Evolutionary conservation across 1,140 invertebrate genomes (phyloP), one percentile per base, ranked within the genome.

Genomic region (Drepana arcuata): DNA sequence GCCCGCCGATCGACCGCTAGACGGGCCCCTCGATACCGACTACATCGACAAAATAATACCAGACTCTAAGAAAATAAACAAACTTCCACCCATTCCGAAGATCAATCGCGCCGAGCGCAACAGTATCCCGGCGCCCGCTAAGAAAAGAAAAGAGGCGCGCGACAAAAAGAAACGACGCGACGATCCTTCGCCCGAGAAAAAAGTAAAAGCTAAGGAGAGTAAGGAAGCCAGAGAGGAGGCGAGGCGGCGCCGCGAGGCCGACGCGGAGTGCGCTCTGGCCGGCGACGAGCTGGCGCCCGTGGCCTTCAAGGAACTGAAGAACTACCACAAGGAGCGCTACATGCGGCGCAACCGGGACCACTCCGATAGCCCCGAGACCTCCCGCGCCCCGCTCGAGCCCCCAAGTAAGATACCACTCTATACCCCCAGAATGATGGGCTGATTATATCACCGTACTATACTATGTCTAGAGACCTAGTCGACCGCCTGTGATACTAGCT

Each of bases 261-360:
- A 56, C 1, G 41, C 46, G 10, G 42, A 53, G 13, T 51, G 61
- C 32, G 30, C 54, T 11, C 30, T 40, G 9, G 14, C 50, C n/a
- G 54, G 53, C 13, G 32, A 54, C 14, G 60, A 64, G 35, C 39
- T 63, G 34, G 73, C n/a, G n/a, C n/a, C n/a, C n/a, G n/a, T 84
- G 9, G 61, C 84, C 41, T 90, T 87, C 65, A 89, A 89, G 72
- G 88, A 88, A 48, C 79, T 88, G 7, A 85, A 87, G 43, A 81
- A 82, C 21, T 86, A 84, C 36, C 67, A 85, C 38, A 89, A 87
- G 65, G 86, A 87, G 47, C 78, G 88, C 68, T 91, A 90, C 71
- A 84, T 89, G 49, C 68, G 89, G 32, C 75, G 88, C 26, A 89
- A 90, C 57, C 85, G 86, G 54, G 84, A 88, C 43, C 77, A 78